phyloP scores from a whole-genome alignment of 2,888 invertebrate genomes.

The Melinaea marsaeus region DNA sequence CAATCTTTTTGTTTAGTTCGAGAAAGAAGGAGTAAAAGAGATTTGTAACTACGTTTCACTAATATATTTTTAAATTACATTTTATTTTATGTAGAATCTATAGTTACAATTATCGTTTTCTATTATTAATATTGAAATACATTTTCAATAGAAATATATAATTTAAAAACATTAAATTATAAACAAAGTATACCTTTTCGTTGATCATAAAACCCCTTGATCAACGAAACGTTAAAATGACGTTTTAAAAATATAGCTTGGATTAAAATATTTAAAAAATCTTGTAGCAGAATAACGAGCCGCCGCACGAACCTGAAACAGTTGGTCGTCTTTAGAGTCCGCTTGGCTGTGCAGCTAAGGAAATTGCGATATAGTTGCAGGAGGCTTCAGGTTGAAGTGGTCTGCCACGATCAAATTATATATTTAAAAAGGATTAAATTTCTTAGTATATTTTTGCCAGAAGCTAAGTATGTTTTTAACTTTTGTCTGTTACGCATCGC shows the following conservation, averaged over 20 bases:
- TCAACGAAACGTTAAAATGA: constrained; percentile 14
- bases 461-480: constrained; percentile 7
- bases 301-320: constrained; percentile 34
- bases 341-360: constrained; percentile 15
- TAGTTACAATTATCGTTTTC: no score
- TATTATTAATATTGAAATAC: no score
- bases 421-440: constrained; percentile 20
- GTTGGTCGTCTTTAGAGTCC: constrained; percentile 17
- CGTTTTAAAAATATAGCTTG: constrained; percentile 18
- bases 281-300: constrained; percentile 68
- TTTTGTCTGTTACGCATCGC: constrained; percentile 4
- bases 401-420: constrained; percentile 35
- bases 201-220: not conserved
- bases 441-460: constrained; percentile 3
- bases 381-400: constrained; percentile 20
- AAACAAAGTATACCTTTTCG: no score
- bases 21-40: constrained; percentile 2
- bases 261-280: constrained; percentile 19
- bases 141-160: no score
- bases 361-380: constrained; percentile 7
- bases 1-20: constrained; percentile 2
- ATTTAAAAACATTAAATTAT: no score
- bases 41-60: not conserved
- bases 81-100: not conserved
- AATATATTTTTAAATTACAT: not conserved